Base-by-base conservation (phyloP, 2,113 vertebrate species). In the Oceanodroma tethys region DNA sequence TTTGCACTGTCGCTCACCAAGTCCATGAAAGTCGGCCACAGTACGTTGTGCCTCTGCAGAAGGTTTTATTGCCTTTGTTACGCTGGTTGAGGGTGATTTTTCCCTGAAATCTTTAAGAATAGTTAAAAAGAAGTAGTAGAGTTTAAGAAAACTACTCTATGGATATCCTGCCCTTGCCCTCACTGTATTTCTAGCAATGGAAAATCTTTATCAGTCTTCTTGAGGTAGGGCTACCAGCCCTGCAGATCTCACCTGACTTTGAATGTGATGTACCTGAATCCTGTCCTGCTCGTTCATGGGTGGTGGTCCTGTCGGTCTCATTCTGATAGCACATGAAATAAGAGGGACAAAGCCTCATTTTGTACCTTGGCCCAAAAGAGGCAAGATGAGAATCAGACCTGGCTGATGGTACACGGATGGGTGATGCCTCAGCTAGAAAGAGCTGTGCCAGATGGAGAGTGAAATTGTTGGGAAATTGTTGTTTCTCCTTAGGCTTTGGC, bases 41-140 rank as follows among this genome's bases (percentile, higher is more conserved):
- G 29, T 11, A 38, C 1, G 0, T 13, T n/a, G 25, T 22, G 63
- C 67, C 29, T 45, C 8, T 42, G 6, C 16, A n/a, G 76, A 59
- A 84, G 42, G 11, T 13, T 74, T 86, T 38, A 26, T 30, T 71
- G 14, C 27, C 6, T 56, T 43, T 79, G 47, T 74, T 40, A 21
- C 2, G 3, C 34, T 72, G 40, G 43, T 36, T 21, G 10, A 72
- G 13, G 9, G 5, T 17, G 32, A 43, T 58, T 83, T 76, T 76
- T 2, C 36, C 16, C 34, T 23, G 32, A 48, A 42, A 19, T 18
- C 21, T 42, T 70, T 19, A 79, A 26, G 23, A 81, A 52, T 43
- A 18, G 10, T 70, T 91, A 42, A 92, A 72, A 87, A 60, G 73
- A 55, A 22, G 11, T 45, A 67, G 25, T 7, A 27, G 18, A 0